Evolutionary conservation across 2,888 invertebrate genomes (phyloP), one percentile per base, ranked within the genome.

Genomic region (Alsophila aescularia): DNA sequence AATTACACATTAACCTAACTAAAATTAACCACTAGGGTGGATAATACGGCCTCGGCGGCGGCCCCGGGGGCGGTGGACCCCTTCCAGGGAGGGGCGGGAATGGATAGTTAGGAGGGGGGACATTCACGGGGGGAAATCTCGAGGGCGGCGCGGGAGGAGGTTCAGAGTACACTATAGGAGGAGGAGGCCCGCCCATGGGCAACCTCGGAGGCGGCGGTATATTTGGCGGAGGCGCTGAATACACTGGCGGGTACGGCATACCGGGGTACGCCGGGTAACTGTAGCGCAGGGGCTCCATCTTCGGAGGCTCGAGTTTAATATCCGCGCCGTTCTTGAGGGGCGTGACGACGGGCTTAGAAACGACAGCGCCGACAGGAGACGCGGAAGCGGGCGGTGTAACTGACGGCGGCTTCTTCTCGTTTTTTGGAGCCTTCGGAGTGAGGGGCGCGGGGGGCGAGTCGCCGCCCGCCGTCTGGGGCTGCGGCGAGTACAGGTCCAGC

Each of bases 401-500:
- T 69, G 88, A 86, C 70, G 77, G 82, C 71, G 92, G 90, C 69
- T 85, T 87, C 72, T 93, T 93, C 68, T 93, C 93, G 76, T 93
- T 93, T 87, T 93, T 93, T 79, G 92, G 83, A 62, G 79, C 70
- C 76, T 88, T 88, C 0, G 72, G 60, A 0, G 91, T 75, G 16
- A 93, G 87, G 34, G 91, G 80, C 27, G 93, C 83, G 0, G 95
- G 95, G 0, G 96, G 96, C 63, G 96, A 94, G 51, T 95, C 95
- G 0, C 93, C 93, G 10, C 94, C 93, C 8, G 93, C 86, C 0
- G 90, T 85, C 64, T 94, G 92, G 44, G 93, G 92, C 60, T 96
- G 93, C 68, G 96, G 95, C 0, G 97, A 96, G 86, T 99, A 99
- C 55, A 99, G 90, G 85, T 99, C 99, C 61, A 99, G 84, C 9